Conservation (phyloP, 2,888 invertebrate genomes). For the Orchesellides sinensis region DNA sequence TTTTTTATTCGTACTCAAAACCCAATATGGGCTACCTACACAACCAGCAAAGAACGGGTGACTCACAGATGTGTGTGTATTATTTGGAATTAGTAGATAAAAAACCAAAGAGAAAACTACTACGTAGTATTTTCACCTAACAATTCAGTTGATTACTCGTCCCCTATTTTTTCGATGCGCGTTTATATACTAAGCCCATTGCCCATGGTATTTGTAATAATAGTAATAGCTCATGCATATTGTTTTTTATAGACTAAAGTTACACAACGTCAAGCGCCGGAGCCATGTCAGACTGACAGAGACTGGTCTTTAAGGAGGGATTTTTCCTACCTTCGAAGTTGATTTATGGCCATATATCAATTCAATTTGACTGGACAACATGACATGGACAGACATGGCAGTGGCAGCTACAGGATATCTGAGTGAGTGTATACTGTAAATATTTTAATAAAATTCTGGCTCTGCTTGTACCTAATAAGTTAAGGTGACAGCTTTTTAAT, state of each 20-base stretch:
- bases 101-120: background rate
- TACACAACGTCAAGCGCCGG: conserved; percentile 1
- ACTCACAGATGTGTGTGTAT: conserved; percentile 16
- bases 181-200: no score
- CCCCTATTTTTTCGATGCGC: conserved; percentile 17
- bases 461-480: no score
- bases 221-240: conserved; percentile 25
- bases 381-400: conserved; percentile 47
- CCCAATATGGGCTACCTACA: no score
- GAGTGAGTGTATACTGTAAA: no score
- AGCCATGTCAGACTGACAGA: conserved; percentile 20
- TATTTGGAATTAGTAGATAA: conserved; percentile 16
- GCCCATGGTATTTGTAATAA: conserved; percentile 43
- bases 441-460: no score
- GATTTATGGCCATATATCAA: conserved; percentile 59
- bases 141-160: conserved; percentile 50
- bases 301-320: conserved; percentile 42
- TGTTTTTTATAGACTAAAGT: conserved; percentile 10
- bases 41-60: conserved; percentile 7
- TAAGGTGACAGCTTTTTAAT: no score
- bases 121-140: conserved; percentile 7
- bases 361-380: conserved; percentile 61
- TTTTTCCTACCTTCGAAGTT: conserved; percentile 47
- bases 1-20: no score
- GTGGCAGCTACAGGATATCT: conserved; percentile 8